A percentile compares a stretch with the other conserved stretches of the same genome.
Evolutionary conservation across 1,140 invertebrate genomes (phyloP).

Genomic region (Anoplolepis gracilipes): DNA sequence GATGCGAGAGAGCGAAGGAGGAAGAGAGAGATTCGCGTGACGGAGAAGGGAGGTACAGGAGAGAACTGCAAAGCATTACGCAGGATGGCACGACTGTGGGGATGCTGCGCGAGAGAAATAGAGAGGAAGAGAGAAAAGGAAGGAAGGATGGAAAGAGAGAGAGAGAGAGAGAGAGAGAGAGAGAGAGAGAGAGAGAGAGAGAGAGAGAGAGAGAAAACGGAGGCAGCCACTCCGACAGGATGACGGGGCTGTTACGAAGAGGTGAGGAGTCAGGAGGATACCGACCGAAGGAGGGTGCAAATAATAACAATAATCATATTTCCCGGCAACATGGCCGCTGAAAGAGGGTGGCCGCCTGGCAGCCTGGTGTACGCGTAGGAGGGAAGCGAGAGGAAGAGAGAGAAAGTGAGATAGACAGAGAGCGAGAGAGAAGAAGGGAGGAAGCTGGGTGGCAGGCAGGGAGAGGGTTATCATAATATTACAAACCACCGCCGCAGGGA

Average conservation of each 20-base stretch:
- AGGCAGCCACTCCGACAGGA: conserved; percentile 58
- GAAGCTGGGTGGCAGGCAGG: conserved; percentile 72
- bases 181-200: conserved; percentile 31
- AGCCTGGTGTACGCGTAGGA: conserved; percentile 70
- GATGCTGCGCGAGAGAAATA: conserved; percentile 51
- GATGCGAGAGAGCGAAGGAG: conserved; percentile 43
- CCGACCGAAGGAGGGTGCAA: conserved; percentile 83
- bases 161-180: conserved; percentile 47
- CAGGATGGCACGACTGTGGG: conserved; percentile 43
- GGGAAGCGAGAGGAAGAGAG: conserved; percentile 63
- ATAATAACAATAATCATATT: conserved; percentile 87
- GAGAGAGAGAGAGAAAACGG: conserved; percentile 48
- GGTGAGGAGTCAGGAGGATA: conserved; percentile 79
- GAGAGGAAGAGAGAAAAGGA: conserved; percentile 41
- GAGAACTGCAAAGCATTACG: conserved; percentile 42
- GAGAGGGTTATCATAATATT: conserved; percentile 86
- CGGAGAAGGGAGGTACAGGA: conserved; percentile 22
- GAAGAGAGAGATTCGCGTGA: conserved; percentile 19
- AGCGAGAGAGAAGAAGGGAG: conserved; percentile 54
- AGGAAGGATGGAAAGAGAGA: conserved; percentile 17
- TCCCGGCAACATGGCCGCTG: conserved; percentile 85
- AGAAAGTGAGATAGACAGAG: conserved; percentile 68
- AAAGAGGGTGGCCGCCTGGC: conserved; percentile 82
- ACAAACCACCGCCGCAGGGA: conserved; percentile 85
- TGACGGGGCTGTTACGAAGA: conserved; percentile 70